Base-by-base conservation (phyloP, 2,113 vertebrate genomes). In the Colius striatus region DNA sequence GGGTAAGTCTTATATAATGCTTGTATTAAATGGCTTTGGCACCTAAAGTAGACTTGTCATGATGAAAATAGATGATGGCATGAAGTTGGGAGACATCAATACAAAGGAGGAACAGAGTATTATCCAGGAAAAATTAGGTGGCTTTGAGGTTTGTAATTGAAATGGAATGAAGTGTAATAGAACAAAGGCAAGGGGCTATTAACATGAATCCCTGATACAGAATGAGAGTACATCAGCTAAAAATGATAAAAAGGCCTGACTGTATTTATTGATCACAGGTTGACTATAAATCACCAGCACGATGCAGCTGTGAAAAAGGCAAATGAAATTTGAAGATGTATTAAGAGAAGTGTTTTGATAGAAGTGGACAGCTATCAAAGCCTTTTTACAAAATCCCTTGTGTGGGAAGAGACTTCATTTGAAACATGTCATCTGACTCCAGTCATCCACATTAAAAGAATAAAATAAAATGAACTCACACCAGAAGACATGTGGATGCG, bases 111-210 rank as follows among this genome's bases (percentile, higher is more conserved):
- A 89, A 90, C 65, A 86, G 83, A 90, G 36, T 81, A 90, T 78
- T 67, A 89, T n/a, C 76, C 61, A 84, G 61, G 6, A 95, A 94
- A 96, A 84, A 92, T 91, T 89, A 87, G 57, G 70, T 92, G 66
- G 14, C 87, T 96, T 89, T 90, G 87, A 84, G 61, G 50, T 94
- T 94, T 91, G 66, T 94, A 95, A 95, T 82, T 92, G 91, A 95
- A 95, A 95, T 75, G 30, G 94, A 95, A 92, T 79, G 73, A 89
- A 88, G 76, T 86, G 29, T 78, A 95, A 90, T 93, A 86, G 88
- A 90, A 89, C 65, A 94, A 94, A 91, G 86, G 38, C 70, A 94
- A 92, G 58, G 21, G 70, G 27, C 87, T 79, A 95, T 96, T 94
- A 97, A 92, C 87, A 72, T 81, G 80, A 92, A 71, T 91, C 36